phyloP scores from a whole-genome alignment of 2,113 vertebrate species.

The Myotis brandtii region DNA sequence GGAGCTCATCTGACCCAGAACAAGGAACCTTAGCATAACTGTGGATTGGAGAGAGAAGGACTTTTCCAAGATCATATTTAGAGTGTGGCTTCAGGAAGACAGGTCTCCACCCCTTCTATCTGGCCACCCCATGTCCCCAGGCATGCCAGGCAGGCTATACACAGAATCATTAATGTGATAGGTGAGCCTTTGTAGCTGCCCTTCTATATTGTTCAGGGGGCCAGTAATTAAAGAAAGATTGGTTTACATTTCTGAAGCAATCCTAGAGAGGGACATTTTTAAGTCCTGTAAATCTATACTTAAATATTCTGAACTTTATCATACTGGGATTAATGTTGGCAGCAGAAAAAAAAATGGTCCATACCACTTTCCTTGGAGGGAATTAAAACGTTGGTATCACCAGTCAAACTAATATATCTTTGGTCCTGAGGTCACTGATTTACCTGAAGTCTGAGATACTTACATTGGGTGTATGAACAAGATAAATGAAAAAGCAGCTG shows the following conservation, averaged over 20 bases:
- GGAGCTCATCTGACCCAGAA: not conserved
- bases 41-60: not conserved
- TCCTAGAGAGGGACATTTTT: not conserved
- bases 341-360: constrained; percentile 45
- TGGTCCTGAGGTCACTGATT: constrained; percentile 38
- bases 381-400: constrained; percentile 59
- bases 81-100: not conserved
- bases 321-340: not conserved
- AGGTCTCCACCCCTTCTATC: not conserved
- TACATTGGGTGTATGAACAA: constrained; percentile 45
- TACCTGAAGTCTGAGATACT: constrained; percentile 65
- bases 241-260: constrained; percentile 18
- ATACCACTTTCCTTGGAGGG: constrained; percentile 13
- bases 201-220: not conserved
- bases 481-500: constrained; percentile 70
- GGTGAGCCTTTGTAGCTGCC: not conserved
- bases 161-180: not conserved
- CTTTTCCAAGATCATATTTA: not conserved
- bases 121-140: not conserved
- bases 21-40: not conserved
- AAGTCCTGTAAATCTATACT: constrained; percentile 3
- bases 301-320: constrained; percentile 57
- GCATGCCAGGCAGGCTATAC: not conserved
- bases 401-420: constrained; percentile 52
- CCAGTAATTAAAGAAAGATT: constrained; percentile 1